A percentile compares a stretch with the other conserved stretches of the same genome.
These are phyloP conservation scores for Danio tinwini DNA, from an alignment of 2,797 vertebrate species.

Conservation along the genomic window DNA sequence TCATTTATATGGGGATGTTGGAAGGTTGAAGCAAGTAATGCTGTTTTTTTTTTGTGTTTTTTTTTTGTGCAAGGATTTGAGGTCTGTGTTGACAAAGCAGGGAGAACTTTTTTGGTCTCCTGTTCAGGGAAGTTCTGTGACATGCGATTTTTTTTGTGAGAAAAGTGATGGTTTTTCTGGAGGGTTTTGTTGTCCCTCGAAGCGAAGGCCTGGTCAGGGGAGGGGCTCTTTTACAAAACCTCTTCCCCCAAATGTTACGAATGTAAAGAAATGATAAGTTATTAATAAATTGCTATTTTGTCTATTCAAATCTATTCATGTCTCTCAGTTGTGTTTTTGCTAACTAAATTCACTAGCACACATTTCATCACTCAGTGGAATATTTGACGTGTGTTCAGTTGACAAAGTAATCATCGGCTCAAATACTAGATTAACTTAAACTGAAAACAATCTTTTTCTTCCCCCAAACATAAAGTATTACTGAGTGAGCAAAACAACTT, in stretches of 20 bases:
- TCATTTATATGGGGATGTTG: constrained; percentile 44
- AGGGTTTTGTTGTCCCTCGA: constrained; percentile 41
- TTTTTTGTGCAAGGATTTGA: constrained; percentile 60
- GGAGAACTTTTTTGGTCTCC: constrained; percentile 81
- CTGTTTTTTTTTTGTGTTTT: constrained; percentile 50
- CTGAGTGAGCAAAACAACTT: constrained; percentile 30
- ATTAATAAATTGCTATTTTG: constrained; percentile 99
- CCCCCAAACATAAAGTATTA: background rate
- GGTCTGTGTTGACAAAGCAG: constrained; percentile 66
- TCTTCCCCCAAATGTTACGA: constrained; percentile 84
- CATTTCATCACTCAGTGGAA: background rate
- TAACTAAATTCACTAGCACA: background rate
- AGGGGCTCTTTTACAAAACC: constrained; percentile 59
- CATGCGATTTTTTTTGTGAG: constrained; percentile 74
- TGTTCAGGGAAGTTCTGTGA: constrained; percentile 92
- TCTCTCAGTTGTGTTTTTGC: constrained; percentile 55
- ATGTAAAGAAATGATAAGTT: constrained; percentile 98
- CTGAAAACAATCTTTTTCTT: background rate
- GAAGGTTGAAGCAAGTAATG: constrained; percentile 62
- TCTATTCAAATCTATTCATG: constrained; percentile 79
- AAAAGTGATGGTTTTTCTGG: constrained; percentile 58
- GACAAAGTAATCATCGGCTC: background rate
- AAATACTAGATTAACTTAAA: constrained; percentile 5
- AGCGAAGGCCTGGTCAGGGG: constrained; percentile 64
- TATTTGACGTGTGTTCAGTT: background rate